Percentiles rank a stretch among this genome's conserved stretches.
These are phyloP conservation scores for Lycodopsis pacificus DNA, from an alignment of 2,797 vertebrate genomes.

Conservation along the genomic window DNA sequence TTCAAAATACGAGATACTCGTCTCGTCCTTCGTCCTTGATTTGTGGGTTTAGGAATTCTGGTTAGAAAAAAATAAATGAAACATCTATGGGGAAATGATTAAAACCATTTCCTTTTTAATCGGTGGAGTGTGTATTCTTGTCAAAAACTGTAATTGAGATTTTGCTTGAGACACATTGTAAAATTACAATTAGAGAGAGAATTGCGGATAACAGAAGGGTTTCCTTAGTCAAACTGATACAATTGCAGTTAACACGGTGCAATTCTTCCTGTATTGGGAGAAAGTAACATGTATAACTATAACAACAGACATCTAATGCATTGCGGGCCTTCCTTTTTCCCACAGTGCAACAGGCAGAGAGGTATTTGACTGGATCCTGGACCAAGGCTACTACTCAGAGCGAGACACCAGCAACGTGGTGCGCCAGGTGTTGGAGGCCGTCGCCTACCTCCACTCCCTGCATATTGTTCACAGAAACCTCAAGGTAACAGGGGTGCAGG, in stretches of 20 bases:
- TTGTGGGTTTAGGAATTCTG: slow-evolving; percentile 43
- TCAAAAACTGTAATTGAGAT: slow-evolving; percentile 23
- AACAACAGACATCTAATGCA: background rate
- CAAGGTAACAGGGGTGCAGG: slow-evolving; percentile 84
- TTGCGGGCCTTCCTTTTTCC: slow-evolving; percentile 19
- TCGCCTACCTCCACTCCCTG: slow-evolving; percentile 97
- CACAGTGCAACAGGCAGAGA: slow-evolving; percentile 95
- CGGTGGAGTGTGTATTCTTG: slow-evolving; percentile 23
- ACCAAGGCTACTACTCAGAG: slow-evolving; percentile 99
- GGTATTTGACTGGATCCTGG: slow-evolving; percentile 99
- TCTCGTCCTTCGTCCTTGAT: slow-evolving; percentile 43
- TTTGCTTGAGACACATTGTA: background rate
- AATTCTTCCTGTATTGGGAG: background rate
- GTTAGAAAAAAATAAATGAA: slow-evolving; percentile 26
- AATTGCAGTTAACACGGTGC: background rate
- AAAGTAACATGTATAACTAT: background rate
- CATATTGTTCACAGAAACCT: slow-evolving; percentile 97
- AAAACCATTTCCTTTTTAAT: slow-evolving; percentile 15
- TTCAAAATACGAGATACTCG: slow-evolving; percentile 35
- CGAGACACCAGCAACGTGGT: slow-evolving; percentile 98
- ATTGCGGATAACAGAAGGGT: background rate
- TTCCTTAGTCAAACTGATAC: background rate
- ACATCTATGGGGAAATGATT: slow-evolving; percentile 21
- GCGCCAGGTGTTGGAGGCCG: slow-evolving; percentile 96
- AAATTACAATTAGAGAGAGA: background rate